Percentiles rank a stretch among this genome's conserved stretches.
Evolutionary conservation across 1,140 invertebrate genomes (phyloP).

Genomic region (Heliothis subflexa): DNA sequence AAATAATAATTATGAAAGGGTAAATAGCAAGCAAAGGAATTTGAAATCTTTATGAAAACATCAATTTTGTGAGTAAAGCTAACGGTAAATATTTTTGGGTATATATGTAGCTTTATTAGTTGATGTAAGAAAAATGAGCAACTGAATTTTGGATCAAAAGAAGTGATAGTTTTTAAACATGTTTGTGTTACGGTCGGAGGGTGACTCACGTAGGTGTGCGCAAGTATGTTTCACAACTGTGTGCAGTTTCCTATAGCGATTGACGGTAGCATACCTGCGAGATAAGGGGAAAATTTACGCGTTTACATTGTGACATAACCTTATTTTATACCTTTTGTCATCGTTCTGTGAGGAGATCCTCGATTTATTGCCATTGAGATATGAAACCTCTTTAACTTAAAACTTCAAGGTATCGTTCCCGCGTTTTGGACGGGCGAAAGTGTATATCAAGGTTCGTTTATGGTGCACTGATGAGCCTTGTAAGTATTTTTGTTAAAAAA

Average conservation of each 20-base stretch:
- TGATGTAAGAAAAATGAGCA: too few species aligned
- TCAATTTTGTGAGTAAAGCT: not conserved
- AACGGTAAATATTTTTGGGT: too few species aligned
- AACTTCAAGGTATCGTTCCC: slow-evolving; percentile 14
- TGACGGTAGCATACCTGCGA: slow-evolving; percentile 31
- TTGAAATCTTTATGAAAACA: slow-evolving; percentile 4
- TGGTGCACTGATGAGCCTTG: too few species aligned
- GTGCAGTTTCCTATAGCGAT: slow-evolving; percentile 40
- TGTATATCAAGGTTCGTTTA: too few species aligned
- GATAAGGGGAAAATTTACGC: slow-evolving; percentile 44
- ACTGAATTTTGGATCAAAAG: too few species aligned
- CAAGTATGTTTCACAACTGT: slow-evolving; percentile 17
- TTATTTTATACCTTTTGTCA: slow-evolving; percentile 51
- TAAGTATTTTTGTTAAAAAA: too few species aligned
- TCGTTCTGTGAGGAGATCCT: slow-evolving; percentile 44
- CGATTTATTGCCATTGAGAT: slow-evolving; percentile 50
- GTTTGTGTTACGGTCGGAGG: too few species aligned
- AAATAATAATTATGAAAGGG: slow-evolving; percentile 36
- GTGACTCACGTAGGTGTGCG: not conserved
- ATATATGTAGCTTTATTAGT: too few species aligned
- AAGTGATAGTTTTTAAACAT: too few species aligned
- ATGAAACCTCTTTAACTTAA: slow-evolving; percentile 42
- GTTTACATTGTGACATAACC: slow-evolving; percentile 46
- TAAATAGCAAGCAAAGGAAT: slow-evolving; percentile 28
- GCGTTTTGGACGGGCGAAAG: not conserved